Evolutionary conservation across 2,888 invertebrate species (phyloP).

Genomic region (Ypsolopha sequella): DNA sequence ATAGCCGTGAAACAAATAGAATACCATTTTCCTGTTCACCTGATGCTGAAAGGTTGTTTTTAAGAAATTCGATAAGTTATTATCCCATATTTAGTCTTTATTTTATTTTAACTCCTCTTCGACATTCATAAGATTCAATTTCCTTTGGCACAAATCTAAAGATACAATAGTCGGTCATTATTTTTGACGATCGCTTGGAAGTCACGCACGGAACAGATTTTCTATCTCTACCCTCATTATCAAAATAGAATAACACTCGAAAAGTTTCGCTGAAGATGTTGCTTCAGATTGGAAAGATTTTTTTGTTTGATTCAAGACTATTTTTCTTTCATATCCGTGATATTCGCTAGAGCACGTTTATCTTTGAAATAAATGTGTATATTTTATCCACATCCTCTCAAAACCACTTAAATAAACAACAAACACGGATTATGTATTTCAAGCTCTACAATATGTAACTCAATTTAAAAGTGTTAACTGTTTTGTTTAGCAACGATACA

Average conservation of each 20-base stretch:
- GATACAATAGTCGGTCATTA: background rate
- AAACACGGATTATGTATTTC: no score
- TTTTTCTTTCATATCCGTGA: no score
- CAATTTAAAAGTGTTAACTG: no score
- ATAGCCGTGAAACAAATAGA: background rate
- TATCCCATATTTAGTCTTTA: background rate
- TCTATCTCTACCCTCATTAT: background rate
- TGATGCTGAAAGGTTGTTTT: background rate
- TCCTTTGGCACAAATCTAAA: background rate
- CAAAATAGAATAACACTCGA: background rate
- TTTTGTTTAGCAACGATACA: no score
- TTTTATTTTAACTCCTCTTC: background rate
- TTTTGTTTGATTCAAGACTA: no score
- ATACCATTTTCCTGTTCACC: background rate
- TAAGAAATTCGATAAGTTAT: background rate
- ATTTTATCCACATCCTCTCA: no score
- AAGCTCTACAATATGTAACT: no score
- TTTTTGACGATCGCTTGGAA: background rate
- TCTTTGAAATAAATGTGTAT: no score
- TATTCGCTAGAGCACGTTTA: no score
- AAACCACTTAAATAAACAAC: no score
- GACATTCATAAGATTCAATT: background rate
- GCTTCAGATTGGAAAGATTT: no score
- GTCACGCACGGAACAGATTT: background rate
- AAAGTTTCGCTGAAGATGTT: background rate